These are phyloP conservation scores for Pedicia rivosa DNA, from an alignment of 2,888 invertebrate species.

Conservation along the genomic window DNA sequence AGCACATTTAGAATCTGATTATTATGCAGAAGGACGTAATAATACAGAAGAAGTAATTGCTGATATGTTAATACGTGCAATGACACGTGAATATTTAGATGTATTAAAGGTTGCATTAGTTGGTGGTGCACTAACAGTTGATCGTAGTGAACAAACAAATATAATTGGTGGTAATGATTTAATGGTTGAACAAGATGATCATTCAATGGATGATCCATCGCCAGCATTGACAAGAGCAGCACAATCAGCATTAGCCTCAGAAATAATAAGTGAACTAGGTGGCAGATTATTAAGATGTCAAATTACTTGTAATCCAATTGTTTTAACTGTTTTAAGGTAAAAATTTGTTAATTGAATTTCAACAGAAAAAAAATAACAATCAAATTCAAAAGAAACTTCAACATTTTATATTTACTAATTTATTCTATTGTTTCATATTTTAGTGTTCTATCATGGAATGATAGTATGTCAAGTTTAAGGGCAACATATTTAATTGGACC, in stretches of 20 bases:
- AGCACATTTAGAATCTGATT: conserved; percentile 57
- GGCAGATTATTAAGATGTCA: conserved; percentile 50
- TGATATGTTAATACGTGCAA: conserved; percentile 68
- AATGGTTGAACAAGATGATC: conserved; percentile 47
- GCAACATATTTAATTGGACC: conserved; percentile 62
- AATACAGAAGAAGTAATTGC: conserved; percentile 73
- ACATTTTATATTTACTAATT: conserved; percentile 6
- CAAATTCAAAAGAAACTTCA: no score
- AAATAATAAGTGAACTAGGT: conserved; percentile 71
- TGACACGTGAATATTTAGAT: conserved; percentile 79
- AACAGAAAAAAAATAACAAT: conserved; percentile 1
- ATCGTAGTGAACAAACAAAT: conserved; percentile 10
- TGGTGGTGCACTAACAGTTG: conserved; percentile 41
- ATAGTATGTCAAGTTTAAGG: conserved; percentile 65
- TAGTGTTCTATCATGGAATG: conserved; percentile 68
- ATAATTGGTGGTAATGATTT: conserved; percentile 19
- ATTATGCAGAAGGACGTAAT: conserved; percentile 56
- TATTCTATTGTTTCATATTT: conserved; percentile 16
- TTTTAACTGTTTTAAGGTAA: conserved; percentile 43
- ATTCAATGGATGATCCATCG: conserved; percentile 52
- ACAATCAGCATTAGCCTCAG: conserved; percentile 39
- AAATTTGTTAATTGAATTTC: conserved; percentile 2
- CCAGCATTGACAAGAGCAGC: conserved; percentile 31
- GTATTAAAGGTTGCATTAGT: conserved; percentile 60
- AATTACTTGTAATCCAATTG: conserved; percentile 44